A percentile compares a stretch with the other conserved stretches of the same genome.
Evolutionary conservation across 1,140 invertebrate species (phyloP).

Genomic region (Drosophila lacertosa): DNA sequence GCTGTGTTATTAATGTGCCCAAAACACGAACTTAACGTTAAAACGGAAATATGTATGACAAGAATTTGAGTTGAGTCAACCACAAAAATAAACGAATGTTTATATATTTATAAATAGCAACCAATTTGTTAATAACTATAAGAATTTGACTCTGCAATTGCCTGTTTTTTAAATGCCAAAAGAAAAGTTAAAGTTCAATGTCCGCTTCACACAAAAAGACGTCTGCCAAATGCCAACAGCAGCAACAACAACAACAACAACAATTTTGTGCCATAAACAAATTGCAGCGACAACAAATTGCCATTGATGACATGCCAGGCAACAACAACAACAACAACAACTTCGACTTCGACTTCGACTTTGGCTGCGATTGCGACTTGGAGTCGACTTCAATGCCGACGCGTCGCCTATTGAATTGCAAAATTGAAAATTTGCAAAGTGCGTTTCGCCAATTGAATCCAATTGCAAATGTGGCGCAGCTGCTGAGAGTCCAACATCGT

Average conservation of each 20-base stretch:
- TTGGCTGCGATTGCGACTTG: conserved; percentile 1
- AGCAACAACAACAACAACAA: conserved; percentile 5
- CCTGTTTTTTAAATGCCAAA: conserved; percentile 33
- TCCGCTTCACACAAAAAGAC: conserved; percentile 55
- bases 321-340: neutral
- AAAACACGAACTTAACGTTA: conserved; percentile 55
- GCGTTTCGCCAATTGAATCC: conserved; percentile 47
- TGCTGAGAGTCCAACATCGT: conserved; percentile 6
- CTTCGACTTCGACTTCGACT: neutral
- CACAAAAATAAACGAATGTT: conserved; percentile 16
- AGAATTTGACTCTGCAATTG: conserved; percentile 1
- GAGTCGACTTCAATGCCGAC: conserved; percentile 31
- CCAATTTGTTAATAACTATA: no score
- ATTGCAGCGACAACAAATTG: conserved; percentile 62
- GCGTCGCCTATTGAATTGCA: conserved; percentile 26
- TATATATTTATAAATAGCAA: conserved; percentile 3
- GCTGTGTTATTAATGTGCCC: conserved; percentile 45
- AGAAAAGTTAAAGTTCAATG: conserved; percentile 60
- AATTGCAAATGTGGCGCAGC: conserved; percentile 27
- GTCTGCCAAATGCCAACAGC: conserved; percentile 58
- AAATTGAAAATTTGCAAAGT: conserved; percentile 34
- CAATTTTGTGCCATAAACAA: conserved; percentile 70
- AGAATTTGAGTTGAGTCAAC: conserved; percentile 17
- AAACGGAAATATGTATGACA: conserved; percentile 52
- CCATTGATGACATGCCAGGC: conserved; percentile 61